Evolutionary conservation across 1,140 invertebrate species (phyloP).

Genomic region (Drosophila serrata): DNA sequence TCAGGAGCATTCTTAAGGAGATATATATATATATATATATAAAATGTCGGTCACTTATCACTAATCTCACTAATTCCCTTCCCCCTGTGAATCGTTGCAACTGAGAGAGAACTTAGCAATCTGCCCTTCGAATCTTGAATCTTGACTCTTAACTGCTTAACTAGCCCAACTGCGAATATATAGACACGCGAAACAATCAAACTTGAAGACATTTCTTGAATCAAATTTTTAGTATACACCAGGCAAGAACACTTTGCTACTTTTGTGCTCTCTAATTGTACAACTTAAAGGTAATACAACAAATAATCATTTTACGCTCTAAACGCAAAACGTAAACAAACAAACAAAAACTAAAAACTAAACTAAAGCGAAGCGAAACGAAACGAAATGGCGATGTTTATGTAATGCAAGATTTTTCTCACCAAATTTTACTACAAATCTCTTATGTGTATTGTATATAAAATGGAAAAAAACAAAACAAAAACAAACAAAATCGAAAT

Average conservation of each 20-base stretch:
- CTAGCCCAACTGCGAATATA: constrained; percentile 59
- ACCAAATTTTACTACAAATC: constrained; percentile 82
- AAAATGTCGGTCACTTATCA: constrained; percentile 31
- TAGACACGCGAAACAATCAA: constrained; percentile 79
- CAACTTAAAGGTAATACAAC: constrained; percentile 78
- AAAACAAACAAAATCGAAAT: constrained; percentile 29
- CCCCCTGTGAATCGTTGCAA: constrained; percentile 24
- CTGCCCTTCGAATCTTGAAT: constrained; percentile 46
- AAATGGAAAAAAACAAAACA: constrained; percentile 45
- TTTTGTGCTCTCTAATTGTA: constrained; percentile 83
- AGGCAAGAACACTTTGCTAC: constrained; percentile 72
- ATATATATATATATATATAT: constrained; percentile 30
- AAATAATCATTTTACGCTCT: constrained; percentile 78
- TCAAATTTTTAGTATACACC: constrained; percentile 77
- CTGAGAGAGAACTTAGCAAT: constrained; percentile 27
- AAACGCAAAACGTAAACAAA: constrained; percentile 45
- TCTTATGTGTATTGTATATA: constrained; percentile 83
- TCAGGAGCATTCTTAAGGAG: constrained; percentile 22
- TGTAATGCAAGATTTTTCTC: constrained; percentile 76
- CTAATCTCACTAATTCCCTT: constrained; percentile 10
- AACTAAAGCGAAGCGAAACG: constrained; percentile 12
- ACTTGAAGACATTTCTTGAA: constrained; percentile 73
- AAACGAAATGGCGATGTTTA: constrained; percentile 63
- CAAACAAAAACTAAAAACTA: constrained; percentile 14
- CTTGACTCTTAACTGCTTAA: constrained; percentile 62